These are phyloP conservation scores for Tylochromis polylepis DNA, from an alignment of 2,113 vertebrate species.

Conservation along the genomic window DNA sequence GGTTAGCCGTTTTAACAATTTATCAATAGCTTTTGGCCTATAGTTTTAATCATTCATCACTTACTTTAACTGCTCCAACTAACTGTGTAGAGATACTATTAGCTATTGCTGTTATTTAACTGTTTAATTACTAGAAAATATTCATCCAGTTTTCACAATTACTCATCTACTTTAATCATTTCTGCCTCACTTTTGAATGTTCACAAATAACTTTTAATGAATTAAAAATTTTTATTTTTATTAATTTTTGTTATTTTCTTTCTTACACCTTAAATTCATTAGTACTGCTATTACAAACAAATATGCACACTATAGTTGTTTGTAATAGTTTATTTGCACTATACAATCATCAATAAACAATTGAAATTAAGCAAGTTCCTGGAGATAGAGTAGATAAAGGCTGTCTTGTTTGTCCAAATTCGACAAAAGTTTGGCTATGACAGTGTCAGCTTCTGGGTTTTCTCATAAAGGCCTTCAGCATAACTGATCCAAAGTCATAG, in stretches of 20 bases:
- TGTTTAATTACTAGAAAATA: not conserved
- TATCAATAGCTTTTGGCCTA: not conserved
- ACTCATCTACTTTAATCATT: not conserved
- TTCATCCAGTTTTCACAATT: not conserved
- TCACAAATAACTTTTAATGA: not conserved
- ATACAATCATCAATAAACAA: not conserved
- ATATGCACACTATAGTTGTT: not conserved
- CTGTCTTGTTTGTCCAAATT: not conserved
- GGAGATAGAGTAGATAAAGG: not conserved
- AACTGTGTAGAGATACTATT: not conserved
- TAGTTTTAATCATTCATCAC: not conserved
- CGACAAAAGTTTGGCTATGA: not conserved
- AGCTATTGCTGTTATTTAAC: not conserved
- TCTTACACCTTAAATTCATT: not conserved
- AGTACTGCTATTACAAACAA: not conserved
- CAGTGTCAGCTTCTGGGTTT: not conserved
- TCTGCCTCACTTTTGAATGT: not conserved
- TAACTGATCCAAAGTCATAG: not conserved
- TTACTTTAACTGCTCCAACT: not conserved
- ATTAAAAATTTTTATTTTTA: not conserved
- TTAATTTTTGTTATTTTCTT: not conserved
- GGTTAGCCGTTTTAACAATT: not conserved
- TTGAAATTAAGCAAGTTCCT: not conserved
- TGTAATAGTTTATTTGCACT: not conserved
- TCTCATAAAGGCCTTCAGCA: not conserved